A percentile compares a stretch with the other conserved stretches of the same genome.
Evolutionary conservation across 2,888 invertebrate genomes (phyloP).

Genomic region (Yponomeuta sedellus): DNA sequence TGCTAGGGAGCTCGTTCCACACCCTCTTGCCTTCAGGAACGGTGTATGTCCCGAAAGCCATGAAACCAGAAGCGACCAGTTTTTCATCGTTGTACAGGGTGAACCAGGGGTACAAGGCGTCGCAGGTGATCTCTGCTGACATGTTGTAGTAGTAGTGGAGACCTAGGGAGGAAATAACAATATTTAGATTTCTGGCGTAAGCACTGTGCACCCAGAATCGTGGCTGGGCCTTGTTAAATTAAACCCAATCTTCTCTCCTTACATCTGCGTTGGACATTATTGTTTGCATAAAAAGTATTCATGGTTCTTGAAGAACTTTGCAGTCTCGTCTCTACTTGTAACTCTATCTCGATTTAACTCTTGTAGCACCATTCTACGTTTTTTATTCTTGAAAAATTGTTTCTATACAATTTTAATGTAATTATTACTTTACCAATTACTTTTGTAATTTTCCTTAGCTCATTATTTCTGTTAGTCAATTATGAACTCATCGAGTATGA

Average conservation of each 20-base stretch:
- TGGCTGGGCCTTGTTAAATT: neutral
- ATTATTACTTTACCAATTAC: too few species aligned
- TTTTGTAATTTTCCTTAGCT: neutral
- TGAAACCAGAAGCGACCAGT: slow-evolving; percentile 12
- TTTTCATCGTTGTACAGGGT: neutral
- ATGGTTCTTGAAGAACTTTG: too few species aligned
- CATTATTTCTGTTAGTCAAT: neutral
- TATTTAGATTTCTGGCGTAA: neutral
- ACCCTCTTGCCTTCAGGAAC: neutral
- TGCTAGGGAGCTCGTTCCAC: neutral
- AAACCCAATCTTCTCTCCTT: too few species aligned
- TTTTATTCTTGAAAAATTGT: too few species aligned
- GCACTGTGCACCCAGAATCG: neutral
- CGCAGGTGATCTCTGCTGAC: slow-evolving; percentile 23
- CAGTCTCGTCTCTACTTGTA: too few species aligned
- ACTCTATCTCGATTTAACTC: too few species aligned
- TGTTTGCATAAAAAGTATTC: too few species aligned
- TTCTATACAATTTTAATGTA: too few species aligned
- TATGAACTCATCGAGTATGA: too few species aligned
- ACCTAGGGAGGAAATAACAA: slow-evolving; percentile 20
- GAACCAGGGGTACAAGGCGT: slow-evolving; percentile 13
- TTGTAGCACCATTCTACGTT: too few species aligned
- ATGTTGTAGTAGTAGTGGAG: slow-evolving; percentile 31
- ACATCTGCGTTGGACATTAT: too few species aligned
- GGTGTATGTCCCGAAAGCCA: slow-evolving; percentile 3